Conservation (phyloP, 2,888 invertebrate species). For the Pseudolycoriella hygida region DNA sequence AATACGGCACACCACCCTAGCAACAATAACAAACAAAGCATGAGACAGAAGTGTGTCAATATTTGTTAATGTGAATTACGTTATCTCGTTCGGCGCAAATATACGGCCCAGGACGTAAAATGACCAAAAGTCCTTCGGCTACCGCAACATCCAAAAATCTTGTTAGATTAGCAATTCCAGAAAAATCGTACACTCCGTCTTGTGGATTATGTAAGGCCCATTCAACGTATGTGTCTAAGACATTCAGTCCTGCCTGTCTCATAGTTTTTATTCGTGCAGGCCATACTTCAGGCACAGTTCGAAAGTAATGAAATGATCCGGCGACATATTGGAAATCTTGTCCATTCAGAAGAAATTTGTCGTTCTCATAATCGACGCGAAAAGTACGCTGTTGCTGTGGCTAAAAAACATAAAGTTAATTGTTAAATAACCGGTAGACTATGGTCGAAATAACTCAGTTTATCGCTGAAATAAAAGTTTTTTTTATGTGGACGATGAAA, state of each 20-base stretch:
- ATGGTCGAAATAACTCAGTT: too few relatives aligned
- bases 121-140: conserved; percentile 57
- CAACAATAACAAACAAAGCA: conserved; percentile 8
- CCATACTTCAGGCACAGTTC: conserved; percentile 65
- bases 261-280: conserved; percentile 56
- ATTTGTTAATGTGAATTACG: background rate
- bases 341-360: conserved; percentile 55
- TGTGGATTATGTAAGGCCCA: conserved; percentile 80
- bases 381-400: conserved; percentile 21
- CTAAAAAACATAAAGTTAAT: too few relatives aligned
- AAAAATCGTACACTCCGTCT: conserved; percentile 43
- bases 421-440: too few relatives aligned
- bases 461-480: too few relatives aligned
- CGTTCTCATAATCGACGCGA: conserved; percentile 35
- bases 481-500: too few relatives aligned
- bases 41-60: too few relatives aligned
- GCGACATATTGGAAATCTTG: conserved; percentile 50
- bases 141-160: conserved; percentile 54
- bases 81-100: conserved; percentile 80
- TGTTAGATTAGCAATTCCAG: conserved; percentile 51
- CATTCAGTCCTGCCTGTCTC: conserved; percentile 70
- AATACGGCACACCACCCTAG: conserved; percentile 63
- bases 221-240: conserved; percentile 73
- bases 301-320: conserved; percentile 79
- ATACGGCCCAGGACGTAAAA: conserved; percentile 76